phyloP scores from a whole-genome alignment of 2,888 invertebrate species.

The Halictus ligatus region DNA sequence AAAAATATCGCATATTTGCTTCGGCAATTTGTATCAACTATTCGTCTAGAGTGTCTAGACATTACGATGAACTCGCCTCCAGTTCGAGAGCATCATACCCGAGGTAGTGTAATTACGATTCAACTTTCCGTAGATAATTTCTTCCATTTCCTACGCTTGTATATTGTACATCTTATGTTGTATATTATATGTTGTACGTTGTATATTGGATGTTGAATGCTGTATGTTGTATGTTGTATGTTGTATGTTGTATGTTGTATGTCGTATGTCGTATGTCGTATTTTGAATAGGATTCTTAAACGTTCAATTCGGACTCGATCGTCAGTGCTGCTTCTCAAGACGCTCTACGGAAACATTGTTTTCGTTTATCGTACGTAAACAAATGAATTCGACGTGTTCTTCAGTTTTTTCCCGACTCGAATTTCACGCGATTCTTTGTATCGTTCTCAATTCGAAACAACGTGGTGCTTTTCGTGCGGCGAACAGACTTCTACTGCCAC shows the following conservation, averaged over 20 bases:
- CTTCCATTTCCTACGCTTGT: neutral
- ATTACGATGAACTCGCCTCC: conserved; percentile 39
- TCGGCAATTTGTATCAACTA: conserved; percentile 14
- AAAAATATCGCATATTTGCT: conserved; percentile 30
- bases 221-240: neutral
- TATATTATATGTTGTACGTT: no score
- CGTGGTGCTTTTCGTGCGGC: neutral
- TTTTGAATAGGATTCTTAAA: neutral
- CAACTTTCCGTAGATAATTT: conserved; percentile 16
- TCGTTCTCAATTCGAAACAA: neutral
- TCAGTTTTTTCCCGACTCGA: neutral
- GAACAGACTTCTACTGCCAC: neutral
- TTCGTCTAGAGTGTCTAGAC: conserved; percentile 34
- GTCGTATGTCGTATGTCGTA: neutral
- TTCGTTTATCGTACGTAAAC: conserved; percentile 1
- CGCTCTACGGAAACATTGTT: neutral
- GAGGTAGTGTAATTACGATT: conserved; percentile 60
- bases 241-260: neutral
- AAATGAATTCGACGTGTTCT: neutral
- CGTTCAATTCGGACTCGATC: neutral
- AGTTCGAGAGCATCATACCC: conserved; percentile 40
- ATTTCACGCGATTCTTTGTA: neutral
- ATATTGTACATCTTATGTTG: neutral
- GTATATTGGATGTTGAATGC: neutral
- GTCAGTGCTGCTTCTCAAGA: neutral